Evolutionary conservation across 2,797 vertebrate genomes (phyloP).

Genomic region (Tarsius wallacei): DNA sequence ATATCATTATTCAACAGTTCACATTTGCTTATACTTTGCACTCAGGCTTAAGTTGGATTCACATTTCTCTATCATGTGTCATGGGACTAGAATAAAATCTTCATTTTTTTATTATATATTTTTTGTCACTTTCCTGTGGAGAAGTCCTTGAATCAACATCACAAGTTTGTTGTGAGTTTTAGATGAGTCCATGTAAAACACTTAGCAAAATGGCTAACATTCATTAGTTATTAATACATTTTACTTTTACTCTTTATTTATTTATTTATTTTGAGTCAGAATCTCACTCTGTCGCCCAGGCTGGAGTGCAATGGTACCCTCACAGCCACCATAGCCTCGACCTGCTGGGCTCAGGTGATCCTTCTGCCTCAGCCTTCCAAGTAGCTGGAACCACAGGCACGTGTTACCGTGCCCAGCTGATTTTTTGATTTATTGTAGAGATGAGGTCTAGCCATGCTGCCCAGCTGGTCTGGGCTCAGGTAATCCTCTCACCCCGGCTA

Average conservation of each 20-base stretch:
- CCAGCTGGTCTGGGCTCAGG: too few species aligned
- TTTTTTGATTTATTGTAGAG: too few species aligned
- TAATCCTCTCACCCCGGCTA: too few species aligned
- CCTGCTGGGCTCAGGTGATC: too few species aligned
- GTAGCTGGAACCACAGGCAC: too few species aligned
- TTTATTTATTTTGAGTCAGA: too few species aligned
- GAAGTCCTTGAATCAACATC: not conserved
- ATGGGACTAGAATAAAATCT: not conserved
- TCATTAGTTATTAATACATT: not conserved
- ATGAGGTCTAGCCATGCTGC: too few species aligned
- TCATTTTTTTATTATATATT: not conserved
- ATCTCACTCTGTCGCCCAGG: too few species aligned
- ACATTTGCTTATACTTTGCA: constrained; percentile 14
- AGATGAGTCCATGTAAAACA: not conserved
- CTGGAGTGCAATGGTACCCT: too few species aligned
- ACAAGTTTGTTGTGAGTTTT: not conserved
- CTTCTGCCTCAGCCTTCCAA: too few species aligned
- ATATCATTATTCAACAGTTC: not conserved
- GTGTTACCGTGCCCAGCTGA: too few species aligned
- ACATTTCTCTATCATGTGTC: not conserved
- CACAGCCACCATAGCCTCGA: too few species aligned
- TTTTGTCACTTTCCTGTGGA: not conserved
- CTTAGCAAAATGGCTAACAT: not conserved
- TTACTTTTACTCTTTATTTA: not conserved
- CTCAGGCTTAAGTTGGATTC: not conserved